Base-by-base conservation (phyloP, 2,797 vertebrate genomes). In the Oreochromis mossambicus region DNA sequence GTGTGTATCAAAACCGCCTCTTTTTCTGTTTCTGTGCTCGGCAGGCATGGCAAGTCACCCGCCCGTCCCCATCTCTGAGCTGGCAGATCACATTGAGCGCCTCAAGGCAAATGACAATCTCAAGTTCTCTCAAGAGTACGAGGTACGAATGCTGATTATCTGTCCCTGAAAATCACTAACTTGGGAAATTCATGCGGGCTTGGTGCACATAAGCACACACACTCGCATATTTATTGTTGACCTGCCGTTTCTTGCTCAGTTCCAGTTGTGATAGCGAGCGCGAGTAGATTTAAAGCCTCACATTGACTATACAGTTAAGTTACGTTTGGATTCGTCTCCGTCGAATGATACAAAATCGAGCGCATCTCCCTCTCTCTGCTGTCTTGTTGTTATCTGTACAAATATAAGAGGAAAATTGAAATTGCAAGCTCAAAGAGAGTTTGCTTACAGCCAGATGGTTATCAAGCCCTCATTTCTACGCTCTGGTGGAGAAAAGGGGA, bases 111-210 rank as follows among this genome's bases (percentile, higher is more conserved):
- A 99, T 93, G 99, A 99, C 95, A 99, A 98, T 96, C 96, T 99
- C 95, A 98, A 99, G 95, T 99, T 99, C 95, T 99, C 98, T 89
- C 99, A 99, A 96, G 99, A 99, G 91, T 99, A 99, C 89, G 99
- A 99, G 98, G 98, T 99, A 97, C 50, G 93, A 92, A 92, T 94
- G 86, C 85, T 86, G 91, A 93, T 94, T 83, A 90, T 93, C 88
- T 81, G 17, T 82, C 79, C 83, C 82, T 82, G 84, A 80, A 82
- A 89, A 82, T 90, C 91, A 90, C 77, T 12, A 61, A 90, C 80
- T 88, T 43, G 15, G 68, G 73, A 88, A 93, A 86, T 79, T 78
- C 80, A 73, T 87, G 77, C 34, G 75, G 52, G 77, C 85, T 78
- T 84, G 46, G 85, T 78, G 83, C 68, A 48, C 79, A 8, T 29